phyloP scores from a whole-genome alignment of 2,888 invertebrate genomes.

The Ethmia dodecea region DNA sequence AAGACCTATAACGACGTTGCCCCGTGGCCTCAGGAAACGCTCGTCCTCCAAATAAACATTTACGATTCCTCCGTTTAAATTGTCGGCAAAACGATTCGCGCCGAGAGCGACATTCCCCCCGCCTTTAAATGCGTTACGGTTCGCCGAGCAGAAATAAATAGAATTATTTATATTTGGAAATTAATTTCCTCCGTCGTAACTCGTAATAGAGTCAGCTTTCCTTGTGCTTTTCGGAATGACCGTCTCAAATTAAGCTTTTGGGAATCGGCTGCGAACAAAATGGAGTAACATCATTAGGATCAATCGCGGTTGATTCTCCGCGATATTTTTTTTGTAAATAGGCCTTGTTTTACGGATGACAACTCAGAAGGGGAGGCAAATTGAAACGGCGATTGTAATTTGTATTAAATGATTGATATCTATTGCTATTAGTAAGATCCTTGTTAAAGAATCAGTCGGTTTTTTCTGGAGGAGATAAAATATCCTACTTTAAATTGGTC shows the following conservation, averaged over 20 bases:
- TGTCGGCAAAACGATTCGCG: constrained; percentile 68
- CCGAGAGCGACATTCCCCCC: constrained; percentile 47
- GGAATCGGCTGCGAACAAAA: constrained; percentile 3
- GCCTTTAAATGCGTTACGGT: constrained; percentile 61
- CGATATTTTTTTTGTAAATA: too few relatives aligned
- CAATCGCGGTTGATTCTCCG: constrained; percentile 3
- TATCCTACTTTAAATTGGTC: too few relatives aligned
- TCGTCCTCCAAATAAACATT: constrained; percentile 66
- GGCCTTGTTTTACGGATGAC: too few relatives aligned
- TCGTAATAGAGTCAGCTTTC: constrained; percentile 51
- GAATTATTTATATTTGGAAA: constrained; percentile 71
- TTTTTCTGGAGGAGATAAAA: too few relatives aligned
- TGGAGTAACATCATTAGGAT: constrained; percentile 3
- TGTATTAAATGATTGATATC: too few relatives aligned
- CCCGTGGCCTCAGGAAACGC: constrained; percentile 52
- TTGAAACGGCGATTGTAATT: too few relatives aligned
- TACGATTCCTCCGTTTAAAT: constrained; percentile 67
- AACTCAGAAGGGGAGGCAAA: too few relatives aligned
- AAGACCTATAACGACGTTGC: constrained; percentile 65
- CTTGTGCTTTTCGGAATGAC: constrained; percentile 43
- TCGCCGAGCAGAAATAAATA: constrained; percentile 65
- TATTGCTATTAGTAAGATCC: too few relatives aligned
- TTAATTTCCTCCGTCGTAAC: constrained; percentile 61
- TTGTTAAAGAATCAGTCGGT: too few relatives aligned
- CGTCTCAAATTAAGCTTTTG: constrained; percentile 21